Evolutionary conservation across 2,797 vertebrate species (phyloP).

Genomic region (Galaxias olidus): DNA sequence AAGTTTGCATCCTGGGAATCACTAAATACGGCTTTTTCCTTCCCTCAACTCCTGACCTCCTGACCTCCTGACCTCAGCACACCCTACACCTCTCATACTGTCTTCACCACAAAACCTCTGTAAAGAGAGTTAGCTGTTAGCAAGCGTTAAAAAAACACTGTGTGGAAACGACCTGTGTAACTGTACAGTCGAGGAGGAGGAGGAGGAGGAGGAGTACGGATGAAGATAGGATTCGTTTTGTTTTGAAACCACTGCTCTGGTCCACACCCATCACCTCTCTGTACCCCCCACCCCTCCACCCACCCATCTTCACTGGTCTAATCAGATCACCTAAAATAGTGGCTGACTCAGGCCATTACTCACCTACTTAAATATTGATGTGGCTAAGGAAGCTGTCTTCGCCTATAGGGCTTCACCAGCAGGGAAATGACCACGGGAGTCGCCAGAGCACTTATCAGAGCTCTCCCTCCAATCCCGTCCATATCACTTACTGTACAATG

Average conservation of each 20-base stretch:
- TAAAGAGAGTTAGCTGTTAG: too few species aligned
- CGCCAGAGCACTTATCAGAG: constrained; percentile 20
- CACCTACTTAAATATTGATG: constrained; percentile 72
- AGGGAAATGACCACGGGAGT: constrained; percentile 37
- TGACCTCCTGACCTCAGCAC: neutral
- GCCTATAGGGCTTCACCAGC: constrained; percentile 41
- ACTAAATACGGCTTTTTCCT: neutral
- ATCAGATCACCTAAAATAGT: constrained; percentile 57
- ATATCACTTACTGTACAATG: too few species aligned
- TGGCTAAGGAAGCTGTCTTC: constrained; percentile 51
- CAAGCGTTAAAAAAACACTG: neutral
- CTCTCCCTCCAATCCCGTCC: neutral
- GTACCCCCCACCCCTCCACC: neutral
- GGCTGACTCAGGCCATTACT: constrained; percentile 61
- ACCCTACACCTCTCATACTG: neutral
- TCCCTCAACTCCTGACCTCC: neutral
- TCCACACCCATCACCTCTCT: neutral
- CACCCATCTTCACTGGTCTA: constrained; percentile 16
- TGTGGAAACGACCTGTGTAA: too few species aligned
- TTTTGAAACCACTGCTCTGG: too few species aligned
- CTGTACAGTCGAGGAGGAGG: too few species aligned
- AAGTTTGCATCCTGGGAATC: neutral
- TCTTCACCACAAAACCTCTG: too few species aligned
- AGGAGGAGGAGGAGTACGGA: too few species aligned
- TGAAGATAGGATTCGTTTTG: too few species aligned